phyloP scores from a whole-genome alignment of 2,113 vertebrate genomes.

The Corythoichthys haematopterus region DNA sequence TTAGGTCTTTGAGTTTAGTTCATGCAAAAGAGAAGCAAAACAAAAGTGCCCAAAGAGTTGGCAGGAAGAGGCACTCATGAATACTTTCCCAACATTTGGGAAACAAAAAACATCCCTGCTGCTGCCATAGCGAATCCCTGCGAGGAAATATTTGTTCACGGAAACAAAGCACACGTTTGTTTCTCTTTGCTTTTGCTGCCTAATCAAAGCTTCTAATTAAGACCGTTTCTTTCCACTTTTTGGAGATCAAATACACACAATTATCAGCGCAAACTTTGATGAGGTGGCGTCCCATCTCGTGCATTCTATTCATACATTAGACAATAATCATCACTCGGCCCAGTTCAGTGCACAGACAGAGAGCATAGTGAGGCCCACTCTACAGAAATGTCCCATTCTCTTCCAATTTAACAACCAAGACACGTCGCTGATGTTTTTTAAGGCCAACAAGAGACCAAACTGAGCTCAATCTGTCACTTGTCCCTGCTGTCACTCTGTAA shows the following conservation, averaged over 20 bases:
- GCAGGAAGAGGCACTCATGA: constrained; percentile 25
- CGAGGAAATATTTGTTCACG: constrained; percentile 39
- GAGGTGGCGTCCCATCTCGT: constrained; percentile 44
- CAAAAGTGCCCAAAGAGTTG: constrained; percentile 24
- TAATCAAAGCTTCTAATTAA: constrained; percentile 70
- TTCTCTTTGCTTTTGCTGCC: constrained; percentile 34
- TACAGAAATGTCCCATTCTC: constrained; percentile 9
- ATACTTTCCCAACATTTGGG: constrained; percentile 35
- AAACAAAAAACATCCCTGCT: constrained; percentile 22
- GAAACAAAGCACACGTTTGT: constrained; percentile 68
- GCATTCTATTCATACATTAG: constrained; percentile 47
- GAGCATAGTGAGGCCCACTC: constrained; percentile 33
- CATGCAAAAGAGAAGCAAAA: not conserved
- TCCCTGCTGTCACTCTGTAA: not conserved
- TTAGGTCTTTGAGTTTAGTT: not conserved
- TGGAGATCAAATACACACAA: constrained; percentile 62
- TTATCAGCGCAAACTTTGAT: constrained; percentile 67
- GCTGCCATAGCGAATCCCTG: constrained; percentile 17
- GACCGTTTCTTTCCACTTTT: constrained; percentile 52
- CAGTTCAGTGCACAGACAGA: constrained; percentile 51
- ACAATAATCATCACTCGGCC: constrained; percentile 40
- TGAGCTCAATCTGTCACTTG: not conserved
- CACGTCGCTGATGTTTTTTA: constrained; percentile 15
- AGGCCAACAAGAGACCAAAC: constrained; percentile 11
- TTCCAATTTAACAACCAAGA: constrained; percentile 14